These are phyloP conservation scores for Acanthurus lineatus DNA, from an alignment of 2,797 vertebrate genomes.

Conservation along the genomic window DNA sequence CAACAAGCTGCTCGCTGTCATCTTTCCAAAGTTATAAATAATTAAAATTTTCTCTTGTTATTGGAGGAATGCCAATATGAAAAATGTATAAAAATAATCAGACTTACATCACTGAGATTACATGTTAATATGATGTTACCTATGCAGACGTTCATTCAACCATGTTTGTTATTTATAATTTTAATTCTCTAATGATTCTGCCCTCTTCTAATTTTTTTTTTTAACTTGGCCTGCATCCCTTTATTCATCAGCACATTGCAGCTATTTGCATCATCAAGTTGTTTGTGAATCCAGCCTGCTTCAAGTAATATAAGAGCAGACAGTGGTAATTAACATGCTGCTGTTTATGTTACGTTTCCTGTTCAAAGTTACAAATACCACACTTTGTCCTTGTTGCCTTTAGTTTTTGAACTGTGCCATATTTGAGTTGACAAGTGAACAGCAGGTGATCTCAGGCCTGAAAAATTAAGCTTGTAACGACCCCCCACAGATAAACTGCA, in stretches of 20 bases:
- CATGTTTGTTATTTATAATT: background rate
- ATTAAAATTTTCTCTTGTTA: slow-evolving; percentile 37
- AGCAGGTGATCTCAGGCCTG: slow-evolving; percentile 41
- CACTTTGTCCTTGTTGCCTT: slow-evolving; percentile 31
- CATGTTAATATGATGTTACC: background rate
- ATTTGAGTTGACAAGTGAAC: slow-evolving; percentile 35
- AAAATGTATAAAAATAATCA: background rate
- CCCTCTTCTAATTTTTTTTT: background rate
- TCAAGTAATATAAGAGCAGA: background rate
- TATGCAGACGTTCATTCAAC: background rate
- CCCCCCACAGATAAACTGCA: slow-evolving; percentile 25
- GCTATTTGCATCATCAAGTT: slow-evolving; percentile 4
- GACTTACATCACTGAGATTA: background rate
- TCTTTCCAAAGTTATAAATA: slow-evolving; percentile 35
- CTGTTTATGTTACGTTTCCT: slow-evolving; percentile 14
- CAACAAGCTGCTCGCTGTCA: slow-evolving; percentile 26
- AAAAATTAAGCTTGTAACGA: slow-evolving; percentile 28
- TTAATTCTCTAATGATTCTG: background rate
- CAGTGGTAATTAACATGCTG: slow-evolving; percentile 7
- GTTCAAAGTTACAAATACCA: background rate
- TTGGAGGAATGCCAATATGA: background rate
- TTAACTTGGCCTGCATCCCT: background rate
- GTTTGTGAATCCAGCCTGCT: slow-evolving; percentile 12
- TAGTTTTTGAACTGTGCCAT: slow-evolving; percentile 6
- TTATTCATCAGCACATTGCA: background rate